These are phyloP conservation scores for Brachypterus glaber DNA, from an alignment of 2,888 invertebrate species.

Conservation along the genomic window DNA sequence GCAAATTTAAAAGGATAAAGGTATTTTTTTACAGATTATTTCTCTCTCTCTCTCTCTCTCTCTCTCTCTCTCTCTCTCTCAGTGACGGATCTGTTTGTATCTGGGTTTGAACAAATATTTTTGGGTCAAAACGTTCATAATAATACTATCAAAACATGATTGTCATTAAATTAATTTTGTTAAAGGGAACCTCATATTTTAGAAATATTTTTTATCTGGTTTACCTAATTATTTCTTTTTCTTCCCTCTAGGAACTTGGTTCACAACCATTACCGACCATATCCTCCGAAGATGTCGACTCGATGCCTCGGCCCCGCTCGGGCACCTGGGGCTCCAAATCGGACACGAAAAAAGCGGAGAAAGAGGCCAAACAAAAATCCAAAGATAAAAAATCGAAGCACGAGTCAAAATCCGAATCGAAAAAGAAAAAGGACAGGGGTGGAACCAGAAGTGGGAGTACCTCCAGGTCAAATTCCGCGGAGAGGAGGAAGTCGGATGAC, in stretches of 20 bases:
- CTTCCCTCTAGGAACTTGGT: constrained; percentile 47
- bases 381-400: constrained; percentile 25
- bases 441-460: constrained; percentile 41
- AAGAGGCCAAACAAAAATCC: constrained; percentile 20
- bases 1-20: too few species aligned
- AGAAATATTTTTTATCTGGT: too few species aligned
- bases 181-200: too few species aligned
- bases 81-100: too few species aligned
- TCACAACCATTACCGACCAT: constrained; percentile 53
- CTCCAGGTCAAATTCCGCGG: constrained; percentile 36
- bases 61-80: too few species aligned
- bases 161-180: too few species aligned
- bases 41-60: too few species aligned
- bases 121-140: too few species aligned
- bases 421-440: constrained; percentile 31
- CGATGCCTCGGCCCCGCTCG: constrained; percentile 49
- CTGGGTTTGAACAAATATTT: too few species aligned
- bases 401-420: constrained; percentile 22
- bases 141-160: too few species aligned
- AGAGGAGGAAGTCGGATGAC: constrained; percentile 36
- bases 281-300: constrained; percentile 37
- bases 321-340: constrained; percentile 51
- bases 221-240: too few species aligned
- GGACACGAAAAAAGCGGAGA: constrained; percentile 26
- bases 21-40: too few species aligned